A percentile compares a stretch with the other conserved stretches of the same genome.
These are phyloP conservation scores for Erinaceus europaeus DNA, from an alignment of 2,113 vertebrate genomes.

Conservation along the genomic window DNA sequence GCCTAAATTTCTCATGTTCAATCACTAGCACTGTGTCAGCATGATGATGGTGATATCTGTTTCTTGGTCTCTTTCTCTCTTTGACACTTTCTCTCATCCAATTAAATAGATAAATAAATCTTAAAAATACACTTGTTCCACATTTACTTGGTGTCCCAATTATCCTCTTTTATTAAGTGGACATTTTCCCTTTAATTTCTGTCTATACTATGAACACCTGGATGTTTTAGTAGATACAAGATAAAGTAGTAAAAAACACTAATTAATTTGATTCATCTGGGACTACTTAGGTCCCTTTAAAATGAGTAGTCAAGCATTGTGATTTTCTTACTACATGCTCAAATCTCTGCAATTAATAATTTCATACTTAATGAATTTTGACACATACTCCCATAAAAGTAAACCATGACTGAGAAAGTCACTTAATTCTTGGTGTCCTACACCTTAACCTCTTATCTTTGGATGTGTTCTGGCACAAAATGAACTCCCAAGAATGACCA, in stretches of 20 bases:
- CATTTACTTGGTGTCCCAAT: neutral
- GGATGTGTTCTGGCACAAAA: constrained; percentile 28
- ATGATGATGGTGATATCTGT: no score
- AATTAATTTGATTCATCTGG: neutral
- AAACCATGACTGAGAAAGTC: neutral
- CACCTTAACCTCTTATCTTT: neutral
- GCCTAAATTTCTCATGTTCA: no score
- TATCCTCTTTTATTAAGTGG: neutral
- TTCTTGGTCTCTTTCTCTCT: no score
- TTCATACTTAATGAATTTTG: neutral
- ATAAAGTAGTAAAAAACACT: neutral
- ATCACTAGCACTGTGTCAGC: no score
- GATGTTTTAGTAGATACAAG: neutral
- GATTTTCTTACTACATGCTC: neutral
- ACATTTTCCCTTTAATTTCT: neutral
- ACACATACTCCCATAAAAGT: neutral
- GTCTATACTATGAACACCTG: neutral
- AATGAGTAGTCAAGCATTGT: neutral
- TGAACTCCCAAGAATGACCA: neutral
- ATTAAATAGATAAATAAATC: neutral
- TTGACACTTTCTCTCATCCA: no score
- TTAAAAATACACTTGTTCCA: neutral
- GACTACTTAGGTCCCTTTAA: neutral
- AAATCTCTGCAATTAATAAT: constrained; percentile 11
- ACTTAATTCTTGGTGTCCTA: neutral